Conservation (phyloP, 1,140 invertebrate species). For the Trichonephila clavata region DNA sequence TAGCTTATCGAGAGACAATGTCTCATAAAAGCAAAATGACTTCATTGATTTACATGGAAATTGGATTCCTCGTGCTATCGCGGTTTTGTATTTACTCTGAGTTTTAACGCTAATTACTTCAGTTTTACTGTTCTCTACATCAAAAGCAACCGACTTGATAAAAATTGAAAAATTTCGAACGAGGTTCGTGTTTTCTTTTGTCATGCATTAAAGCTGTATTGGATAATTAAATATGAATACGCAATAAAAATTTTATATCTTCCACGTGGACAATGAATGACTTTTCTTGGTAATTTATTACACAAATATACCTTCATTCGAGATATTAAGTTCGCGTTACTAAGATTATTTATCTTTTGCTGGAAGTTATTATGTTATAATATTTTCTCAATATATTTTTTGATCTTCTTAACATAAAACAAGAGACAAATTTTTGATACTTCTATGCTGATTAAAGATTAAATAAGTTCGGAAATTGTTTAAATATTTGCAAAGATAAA, state of each 20-base stretch:
- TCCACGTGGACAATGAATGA: too few species aligned
- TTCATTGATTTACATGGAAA: conserved; percentile 71
- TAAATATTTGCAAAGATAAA: too few species aligned
- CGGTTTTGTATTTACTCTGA: conserved; percentile 53
- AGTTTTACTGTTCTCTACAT: conserved; percentile 13
- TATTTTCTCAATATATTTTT: too few species aligned
- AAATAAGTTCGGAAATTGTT: too few species aligned
- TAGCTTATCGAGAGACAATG: conserved; percentile 58
- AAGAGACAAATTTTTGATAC: too few species aligned
- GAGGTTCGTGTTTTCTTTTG: neutral
- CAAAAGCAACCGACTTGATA: conserved; percentile 24
- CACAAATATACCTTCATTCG: too few species aligned
- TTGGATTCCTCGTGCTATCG: conserved; percentile 8
- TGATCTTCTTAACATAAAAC: too few species aligned
- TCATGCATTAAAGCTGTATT: neutral
- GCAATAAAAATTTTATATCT: neutral
- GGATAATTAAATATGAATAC: conserved; percentile 15
- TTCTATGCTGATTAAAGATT: too few species aligned
- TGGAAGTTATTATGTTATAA: too few species aligned
- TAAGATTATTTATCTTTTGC: too few species aligned
- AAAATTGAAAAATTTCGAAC: conserved; percentile 33
- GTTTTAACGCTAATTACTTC: conserved; percentile 52
- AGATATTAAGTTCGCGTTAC: too few species aligned
- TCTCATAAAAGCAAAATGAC: conserved; percentile 62
- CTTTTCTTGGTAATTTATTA: too few species aligned